phyloP scores from a whole-genome alignment of 2,113 vertebrate species.

The Uropsilus gracilis region DNA sequence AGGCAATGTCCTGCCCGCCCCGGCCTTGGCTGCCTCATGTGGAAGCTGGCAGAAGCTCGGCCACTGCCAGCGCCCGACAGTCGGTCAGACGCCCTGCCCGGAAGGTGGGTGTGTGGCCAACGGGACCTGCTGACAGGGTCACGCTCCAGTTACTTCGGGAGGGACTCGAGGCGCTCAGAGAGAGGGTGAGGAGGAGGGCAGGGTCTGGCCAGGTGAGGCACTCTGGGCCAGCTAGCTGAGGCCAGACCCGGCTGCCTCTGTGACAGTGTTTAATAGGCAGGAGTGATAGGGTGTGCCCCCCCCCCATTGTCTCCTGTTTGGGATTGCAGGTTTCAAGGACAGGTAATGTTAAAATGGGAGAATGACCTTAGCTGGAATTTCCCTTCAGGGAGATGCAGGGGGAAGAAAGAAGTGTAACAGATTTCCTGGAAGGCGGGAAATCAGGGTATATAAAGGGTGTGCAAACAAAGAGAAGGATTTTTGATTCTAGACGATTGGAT shows the following conservation, averaged over 20 bases:
- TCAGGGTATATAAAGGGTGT: too few species aligned
- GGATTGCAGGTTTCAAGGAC: too few species aligned
- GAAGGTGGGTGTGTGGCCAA: background rate
- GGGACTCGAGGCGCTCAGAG: background rate
- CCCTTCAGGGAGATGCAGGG: too few species aligned
- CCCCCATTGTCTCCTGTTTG: too few species aligned
- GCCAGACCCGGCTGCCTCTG: background rate
- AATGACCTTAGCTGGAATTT: too few species aligned
- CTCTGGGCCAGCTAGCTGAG: background rate
- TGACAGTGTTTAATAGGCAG: background rate
- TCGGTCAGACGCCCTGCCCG: rapidly evolving
- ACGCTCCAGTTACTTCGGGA: rapidly evolving
- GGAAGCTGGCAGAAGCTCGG: background rate
- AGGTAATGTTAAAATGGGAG: too few species aligned
- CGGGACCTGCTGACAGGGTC: background rate
- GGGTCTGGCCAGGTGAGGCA: background rate
- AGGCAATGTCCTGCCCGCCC: background rate
- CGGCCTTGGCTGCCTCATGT: background rate
- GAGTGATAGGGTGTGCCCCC: too few species aligned
- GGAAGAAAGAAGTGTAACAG: too few species aligned
- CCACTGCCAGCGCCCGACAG: background rate
- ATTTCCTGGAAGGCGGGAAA: too few species aligned
- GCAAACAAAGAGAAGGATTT: too few species aligned
- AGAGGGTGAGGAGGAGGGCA: background rate
- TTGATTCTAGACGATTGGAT: too few species aligned